Evolutionary conservation across 2,797 vertebrate species (phyloP).

Genomic region (Acridotheres tristis): DNA sequence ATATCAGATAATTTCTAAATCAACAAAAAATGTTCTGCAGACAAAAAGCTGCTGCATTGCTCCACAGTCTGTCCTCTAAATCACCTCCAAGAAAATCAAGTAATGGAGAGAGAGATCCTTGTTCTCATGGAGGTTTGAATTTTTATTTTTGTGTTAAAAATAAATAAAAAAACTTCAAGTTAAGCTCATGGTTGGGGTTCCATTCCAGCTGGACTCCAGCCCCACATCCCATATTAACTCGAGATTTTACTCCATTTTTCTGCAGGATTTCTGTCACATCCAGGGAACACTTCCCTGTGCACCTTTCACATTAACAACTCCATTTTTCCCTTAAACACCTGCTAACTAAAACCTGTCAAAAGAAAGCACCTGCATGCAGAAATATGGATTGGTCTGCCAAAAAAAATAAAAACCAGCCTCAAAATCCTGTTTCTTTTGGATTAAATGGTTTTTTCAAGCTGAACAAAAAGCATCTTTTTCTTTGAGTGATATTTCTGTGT

Average conservation of each 20-base stretch:
- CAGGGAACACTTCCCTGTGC: background rate
- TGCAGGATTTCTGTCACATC: background rate
- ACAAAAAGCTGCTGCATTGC: background rate
- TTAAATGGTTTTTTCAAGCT: background rate
- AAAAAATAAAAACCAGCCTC: background rate
- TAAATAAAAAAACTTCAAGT: background rate
- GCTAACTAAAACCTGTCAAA: background rate
- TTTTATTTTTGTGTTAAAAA: background rate
- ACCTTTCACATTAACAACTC: background rate
- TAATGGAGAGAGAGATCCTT: background rate
- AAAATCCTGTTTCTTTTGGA: background rate
- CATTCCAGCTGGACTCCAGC: background rate
- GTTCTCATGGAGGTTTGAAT: background rate
- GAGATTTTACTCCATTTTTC: fast-evolving
- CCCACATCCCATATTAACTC: background rate
- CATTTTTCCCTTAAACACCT: background rate
- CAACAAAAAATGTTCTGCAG: background rate
- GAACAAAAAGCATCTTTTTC: background rate
- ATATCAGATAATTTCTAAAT: background rate
- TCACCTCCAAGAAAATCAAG: background rate
- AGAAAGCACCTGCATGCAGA: background rate
- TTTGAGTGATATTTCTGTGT: background rate
- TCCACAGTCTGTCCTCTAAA: background rate
- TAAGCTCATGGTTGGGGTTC: fast-evolving
- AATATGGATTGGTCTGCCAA: background rate